These are phyloP conservation scores for Tubulanus polymorphus DNA, from an alignment of 2,888 invertebrate species.

Conservation along the genomic window DNA sequence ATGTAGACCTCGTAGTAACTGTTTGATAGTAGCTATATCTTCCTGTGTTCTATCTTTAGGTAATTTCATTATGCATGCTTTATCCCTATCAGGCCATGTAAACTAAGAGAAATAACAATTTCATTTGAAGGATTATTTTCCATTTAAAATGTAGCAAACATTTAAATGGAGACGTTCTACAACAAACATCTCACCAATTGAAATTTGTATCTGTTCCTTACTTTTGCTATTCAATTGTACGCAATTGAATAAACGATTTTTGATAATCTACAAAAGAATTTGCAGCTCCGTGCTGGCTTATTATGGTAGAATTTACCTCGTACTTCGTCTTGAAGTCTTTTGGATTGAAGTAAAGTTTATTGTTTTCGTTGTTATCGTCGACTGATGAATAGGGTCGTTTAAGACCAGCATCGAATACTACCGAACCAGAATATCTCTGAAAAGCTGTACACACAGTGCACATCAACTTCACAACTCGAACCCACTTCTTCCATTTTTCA, in stretches of 20 bases:
- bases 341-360: slow-evolving; percentile 18
- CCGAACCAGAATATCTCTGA: not conserved
- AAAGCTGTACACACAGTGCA: not conserved
- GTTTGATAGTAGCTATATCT: slow-evolving; percentile 16
- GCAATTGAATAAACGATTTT: no score
- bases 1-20: slow-evolving; percentile 14
- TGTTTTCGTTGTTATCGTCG: slow-evolving; percentile 6
- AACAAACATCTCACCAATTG: no score
- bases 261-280: no score
- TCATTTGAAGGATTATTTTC: not conserved
- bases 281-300: not conserved
- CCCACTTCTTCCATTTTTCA: not conserved
- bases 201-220: no score
- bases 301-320: slow-evolving; percentile 10
- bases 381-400: not conserved
- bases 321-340: slow-evolving; percentile 19
- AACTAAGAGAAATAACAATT: not conserved
- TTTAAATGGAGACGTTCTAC: no score
- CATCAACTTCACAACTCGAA: not conserved
- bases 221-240: no score
- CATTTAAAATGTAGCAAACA: no score
- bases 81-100: no score
- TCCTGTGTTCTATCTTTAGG: slow-evolving; percentile 15
- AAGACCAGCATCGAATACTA: not conserved
- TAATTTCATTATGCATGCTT: slow-evolving; percentile 17